Base-by-base conservation (phyloP, 2,888 invertebrate species). In the Biston betularia region DNA sequence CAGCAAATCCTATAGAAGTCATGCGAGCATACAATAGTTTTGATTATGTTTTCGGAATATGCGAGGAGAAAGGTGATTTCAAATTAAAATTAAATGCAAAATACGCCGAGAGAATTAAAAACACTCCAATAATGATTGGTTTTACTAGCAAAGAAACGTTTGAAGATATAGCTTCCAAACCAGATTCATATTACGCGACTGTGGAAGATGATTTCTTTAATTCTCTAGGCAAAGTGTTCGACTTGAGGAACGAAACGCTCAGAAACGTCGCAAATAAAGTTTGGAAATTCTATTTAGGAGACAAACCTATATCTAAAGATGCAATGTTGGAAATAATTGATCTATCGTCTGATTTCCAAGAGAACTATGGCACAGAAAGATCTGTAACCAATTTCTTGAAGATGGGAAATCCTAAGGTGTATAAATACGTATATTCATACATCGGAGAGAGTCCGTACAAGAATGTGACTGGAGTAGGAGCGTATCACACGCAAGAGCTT, bases 101-200 rank as follows among this genome's bases (percentile, higher is more conserved):
- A 75, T 8, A 70, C 71, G 9, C 63, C 6, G 64, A 72, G 0
- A 82, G 74, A 71, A 71, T 82, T 0, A 74, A 72, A 53, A 68
- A 78, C 8, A 79, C 76, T 0, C 65, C 76, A 2, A 79, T 88
- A 6, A 67, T 89, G 48, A 75, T 84, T 6, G 88, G 88, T 0
- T 81, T 79, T 35, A 87, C 82, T 6, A 82, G 82, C 40, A 82
- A 83, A 70, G 88, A 88, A 74, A 76, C 73, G 3, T 81, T 83
- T 24, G 69, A 68, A 9, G 68, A 69, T 6, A 82, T 77, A n/a
- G 74, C 71, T 10, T 74, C 75, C 9, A 71, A 79, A 66, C 57
- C 71, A 0, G 71, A 78, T 45, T 68, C 75, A 6, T 81, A 75
- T 61, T 81, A 78, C 34, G 42, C 63, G 6, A 72, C 61, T 40